Base-by-base conservation (phyloP, 2,113 vertebrate genomes). In the Salvelinus sp. region DNA sequence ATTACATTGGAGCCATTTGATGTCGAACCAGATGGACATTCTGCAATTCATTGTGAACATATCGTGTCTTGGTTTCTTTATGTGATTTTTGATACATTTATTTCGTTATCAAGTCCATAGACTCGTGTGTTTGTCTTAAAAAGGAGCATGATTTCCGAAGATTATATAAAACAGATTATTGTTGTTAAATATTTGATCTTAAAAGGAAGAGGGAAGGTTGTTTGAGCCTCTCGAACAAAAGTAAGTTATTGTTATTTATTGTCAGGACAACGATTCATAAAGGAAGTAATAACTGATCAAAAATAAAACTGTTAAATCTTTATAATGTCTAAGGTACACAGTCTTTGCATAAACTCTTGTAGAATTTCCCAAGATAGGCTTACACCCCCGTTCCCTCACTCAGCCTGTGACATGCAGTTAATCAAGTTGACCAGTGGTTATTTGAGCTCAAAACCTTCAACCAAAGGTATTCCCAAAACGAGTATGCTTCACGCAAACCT, bases 171-270 rank as follows among this genome's bases (percentile, higher is more conserved):
- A 83, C 78, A 88, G 90, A 92, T 91, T 93, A 87, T 86, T 90
- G 85, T 94, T 94, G 94, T 94, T 94, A 95, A 94, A 92, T 93
- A 94, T 91, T 96, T 97, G 94, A 97, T 95, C 95, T 84, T 90
- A 80, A 81, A 91, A 92, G 93, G 93, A 85, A 94, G 93, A 25
- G 22, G 90, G 94, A 82, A 89, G 91, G 92, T 90, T 94, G 89
- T 94, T 94, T 92, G 93, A 96, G 92, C 94, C 94, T 93, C 94
- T 95, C 93, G 77, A 92, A 92, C 92, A 93, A 94, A 94, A 89
- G 82, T 99, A 99, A 99, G 96, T 99, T 99, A 99, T 99, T 98
- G 95, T 94, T 99, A 99, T 99, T 99, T 99, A 99, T 99, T 99
- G 95, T 94, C 91, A 94, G 92, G 91, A 94, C 90, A 88, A 83